Evolutionary conservation across 2,797 vertebrate species (phyloP), one percentile per base, ranked within the genome.

Genomic region (Gephyroberyx darwinii): DNA sequence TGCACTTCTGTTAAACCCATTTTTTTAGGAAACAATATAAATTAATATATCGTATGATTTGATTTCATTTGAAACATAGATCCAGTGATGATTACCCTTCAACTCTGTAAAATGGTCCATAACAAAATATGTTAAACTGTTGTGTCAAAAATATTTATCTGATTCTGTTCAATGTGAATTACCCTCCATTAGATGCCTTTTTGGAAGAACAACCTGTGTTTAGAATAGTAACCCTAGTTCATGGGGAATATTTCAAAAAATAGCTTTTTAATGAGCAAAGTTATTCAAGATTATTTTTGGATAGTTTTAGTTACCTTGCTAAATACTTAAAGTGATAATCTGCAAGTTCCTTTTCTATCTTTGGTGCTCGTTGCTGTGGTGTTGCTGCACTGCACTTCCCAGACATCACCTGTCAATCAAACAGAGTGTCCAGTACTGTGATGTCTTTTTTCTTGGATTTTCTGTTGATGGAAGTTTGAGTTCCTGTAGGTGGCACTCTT

Each of bases 161-260:
- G 56, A 30, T 57, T 73, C 2, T 74, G 58, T 74, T 62, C 14
- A 16, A 58, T 63, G 56, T 77, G 70, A 37, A 75, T 69, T 52
- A 22, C 8, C 39, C 53, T 74, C 65, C 52, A 47, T 74, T 62
- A 58, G 71, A 72, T 74, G 81, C 61, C 81, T 85, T 77, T 56
- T 76, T 33, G 22, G 14, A 78, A 56, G 8, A 75, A 54, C 48
- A 64, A n/a, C 37, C 48, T 59, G 10, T 8, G 58, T 68, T 71
- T 47, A 19, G 68, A 51, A 72, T 13, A 41, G 19, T 65, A 68
- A 77, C 48, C 10, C 43, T 75, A 1, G 4, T 5, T n/a, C 31
- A 37, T 78, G 63, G 65, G 74, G 71, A 66, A 77, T 59, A 50
- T 71, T 75, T 77, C 57, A 64, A 12, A 63, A 69, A 19, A 8